Percentiles rank a stretch among this genome's conserved stretches.
Evolutionary conservation across 2,888 invertebrate species (phyloP).

Genomic region (Andrena bucephala): DNA sequence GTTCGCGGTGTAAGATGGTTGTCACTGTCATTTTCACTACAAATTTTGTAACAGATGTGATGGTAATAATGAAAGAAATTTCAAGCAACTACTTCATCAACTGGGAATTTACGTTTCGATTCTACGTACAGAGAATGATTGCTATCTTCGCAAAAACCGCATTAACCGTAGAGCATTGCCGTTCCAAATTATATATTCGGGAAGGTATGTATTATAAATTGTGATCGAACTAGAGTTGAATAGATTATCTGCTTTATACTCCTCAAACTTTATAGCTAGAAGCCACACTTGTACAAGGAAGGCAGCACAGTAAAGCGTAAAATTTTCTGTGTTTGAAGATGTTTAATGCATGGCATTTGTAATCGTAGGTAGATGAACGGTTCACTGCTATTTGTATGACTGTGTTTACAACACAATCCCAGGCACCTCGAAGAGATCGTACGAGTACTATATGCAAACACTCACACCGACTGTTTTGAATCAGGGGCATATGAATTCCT

Average conservation of each 20-base stretch:
- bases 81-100: neutral
- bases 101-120: neutral
- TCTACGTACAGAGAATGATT: neutral
- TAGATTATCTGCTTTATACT: neutral
- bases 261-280: neutral
- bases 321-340: constrained; percentile 56
- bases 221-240: neutral
- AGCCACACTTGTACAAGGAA: neutral
- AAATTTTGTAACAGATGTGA: constrained; percentile 32
- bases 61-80: neutral
- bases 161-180: too few species aligned
- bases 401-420: constrained; percentile 55
- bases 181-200: too few species aligned
- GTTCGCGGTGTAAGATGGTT: neutral
- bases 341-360: constrained; percentile 69
- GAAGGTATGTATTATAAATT: too few species aligned
- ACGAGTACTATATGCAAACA: constrained; percentile 78
- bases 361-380: constrained; percentile 63
- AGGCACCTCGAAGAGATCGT: constrained; percentile 61
- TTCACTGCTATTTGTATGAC: constrained; percentile 62
- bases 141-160: neutral
- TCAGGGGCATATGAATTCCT: constrained; percentile 58
- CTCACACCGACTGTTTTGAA: constrained; percentile 75
- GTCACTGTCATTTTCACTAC: neutral
- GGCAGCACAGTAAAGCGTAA: constrained; percentile 15